Conservation (phyloP, 2,888 invertebrate species). For the Neoascia interrupta region DNA sequence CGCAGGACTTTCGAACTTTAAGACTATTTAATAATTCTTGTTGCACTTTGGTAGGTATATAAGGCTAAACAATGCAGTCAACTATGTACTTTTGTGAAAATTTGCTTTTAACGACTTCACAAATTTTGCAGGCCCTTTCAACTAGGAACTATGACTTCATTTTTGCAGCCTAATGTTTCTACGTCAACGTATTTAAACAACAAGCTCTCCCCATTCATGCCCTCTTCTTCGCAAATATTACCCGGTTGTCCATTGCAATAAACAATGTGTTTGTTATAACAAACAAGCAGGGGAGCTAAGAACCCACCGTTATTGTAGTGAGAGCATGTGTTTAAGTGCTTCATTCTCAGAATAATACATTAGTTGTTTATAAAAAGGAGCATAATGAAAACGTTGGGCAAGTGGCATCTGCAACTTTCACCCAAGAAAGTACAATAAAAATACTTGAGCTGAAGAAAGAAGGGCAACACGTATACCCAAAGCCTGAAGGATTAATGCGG, state of each 20-base stretch:
- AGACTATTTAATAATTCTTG: too few relatives aligned
- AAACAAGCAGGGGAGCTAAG: constrained; percentile 29
- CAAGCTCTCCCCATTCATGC: constrained; percentile 14
- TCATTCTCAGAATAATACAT: constrained; percentile 59
- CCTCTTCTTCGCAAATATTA: constrained; percentile 32
- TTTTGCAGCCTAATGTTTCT: constrained; percentile 26
- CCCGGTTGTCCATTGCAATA: constrained; percentile 36
- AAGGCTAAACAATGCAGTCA: too few relatives aligned
- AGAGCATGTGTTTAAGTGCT: constrained; percentile 61
- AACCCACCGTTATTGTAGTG: constrained; percentile 29
- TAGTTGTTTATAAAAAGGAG: constrained; percentile 47
- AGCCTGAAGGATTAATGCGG: constrained; percentile 43
- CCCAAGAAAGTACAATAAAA: constrained; percentile 45
- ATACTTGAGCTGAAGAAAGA: constrained; percentile 32
- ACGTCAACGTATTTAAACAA: constrained; percentile 35
- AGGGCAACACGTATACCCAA: constrained; percentile 37
- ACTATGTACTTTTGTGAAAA: too few relatives aligned
- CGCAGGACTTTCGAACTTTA: too few relatives aligned
- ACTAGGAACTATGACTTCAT: constrained; percentile 22
- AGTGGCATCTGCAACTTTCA: constrained; percentile 61
- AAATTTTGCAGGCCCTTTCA: not conserved
- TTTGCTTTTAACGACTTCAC: constrained; percentile 11
- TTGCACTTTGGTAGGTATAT: too few relatives aligned
- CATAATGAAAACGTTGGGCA: constrained; percentile 52
- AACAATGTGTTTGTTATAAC: constrained; percentile 53